Percentiles rank a stretch among this genome's conserved stretches.
phyloP scores from a whole-genome alignment of 2,113 vertebrate species.

The Microtus montanus region DNA sequence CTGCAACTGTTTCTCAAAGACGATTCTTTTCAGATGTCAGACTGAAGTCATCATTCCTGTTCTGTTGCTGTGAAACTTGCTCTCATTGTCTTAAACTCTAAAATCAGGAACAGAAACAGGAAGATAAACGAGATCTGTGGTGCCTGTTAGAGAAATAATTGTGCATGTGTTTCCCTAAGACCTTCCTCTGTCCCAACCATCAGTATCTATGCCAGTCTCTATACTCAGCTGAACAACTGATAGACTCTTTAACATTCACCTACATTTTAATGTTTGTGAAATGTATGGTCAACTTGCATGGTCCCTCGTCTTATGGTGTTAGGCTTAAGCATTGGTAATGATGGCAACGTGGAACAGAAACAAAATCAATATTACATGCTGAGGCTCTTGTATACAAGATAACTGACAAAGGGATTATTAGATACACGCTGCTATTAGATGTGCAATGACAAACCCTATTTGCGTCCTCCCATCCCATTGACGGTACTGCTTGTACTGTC shows the following conservation, averaged over 20 bases:
- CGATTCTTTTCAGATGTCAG: slow-evolving; percentile 40
- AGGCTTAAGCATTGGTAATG: neutral
- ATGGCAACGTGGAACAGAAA: neutral
- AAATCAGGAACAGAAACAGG: slow-evolving; percentile 21
- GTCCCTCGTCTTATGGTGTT: neutral
- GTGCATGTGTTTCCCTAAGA: rapidly evolving
- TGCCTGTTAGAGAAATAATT: neutral
- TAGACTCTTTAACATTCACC: neutral
- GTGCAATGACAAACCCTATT: neutral
- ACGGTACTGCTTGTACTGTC: neutral
- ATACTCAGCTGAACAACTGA: neutral
- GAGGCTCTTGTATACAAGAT: neutral
- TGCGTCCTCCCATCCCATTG: neutral
- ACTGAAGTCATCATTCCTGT: slow-evolving; percentile 31
- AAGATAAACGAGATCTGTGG: neutral
- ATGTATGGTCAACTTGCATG: neutral
- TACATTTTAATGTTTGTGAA: neutral
- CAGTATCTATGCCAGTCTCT: neutral
- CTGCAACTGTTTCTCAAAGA: slow-evolving; percentile 24
- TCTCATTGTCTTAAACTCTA: slow-evolving; percentile 36
- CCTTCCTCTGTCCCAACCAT: neutral
- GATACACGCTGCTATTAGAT: neutral
- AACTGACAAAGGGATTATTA: neutral
- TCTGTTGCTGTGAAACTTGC: neutral
- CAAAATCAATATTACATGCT: neutral